phyloP scores from a whole-genome alignment of 2,797 vertebrate genomes.

The Galaxias olidus region DNA sequence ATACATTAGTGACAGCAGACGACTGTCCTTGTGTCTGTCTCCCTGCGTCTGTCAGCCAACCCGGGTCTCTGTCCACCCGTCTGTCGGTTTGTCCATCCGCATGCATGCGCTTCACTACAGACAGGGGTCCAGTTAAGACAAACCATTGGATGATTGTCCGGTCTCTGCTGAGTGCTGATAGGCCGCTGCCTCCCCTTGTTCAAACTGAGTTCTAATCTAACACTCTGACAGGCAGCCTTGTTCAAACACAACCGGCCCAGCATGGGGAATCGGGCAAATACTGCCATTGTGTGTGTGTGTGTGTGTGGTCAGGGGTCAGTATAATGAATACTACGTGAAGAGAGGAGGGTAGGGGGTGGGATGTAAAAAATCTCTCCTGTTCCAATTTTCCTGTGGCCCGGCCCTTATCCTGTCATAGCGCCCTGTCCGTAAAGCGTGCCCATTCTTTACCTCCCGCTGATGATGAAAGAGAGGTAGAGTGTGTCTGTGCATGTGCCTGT shows the following conservation, averaged over 20 bases:
- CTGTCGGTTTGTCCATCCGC: not conserved
- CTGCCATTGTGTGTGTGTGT: slow-evolving; percentile 44
- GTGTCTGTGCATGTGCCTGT: slow-evolving; percentile 9
- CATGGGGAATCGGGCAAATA: slow-evolving; percentile 61
- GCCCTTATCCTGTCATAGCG: slow-evolving; percentile 49
- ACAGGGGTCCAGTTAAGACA: slow-evolving; percentile 34
- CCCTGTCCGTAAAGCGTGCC: slow-evolving; percentile 25
- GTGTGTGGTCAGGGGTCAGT: slow-evolving; percentile 37
- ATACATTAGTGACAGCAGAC: too few species aligned
- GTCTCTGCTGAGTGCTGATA: slow-evolving; percentile 53
- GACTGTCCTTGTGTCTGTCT: not conserved
- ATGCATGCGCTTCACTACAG: slow-evolving; percentile 17
- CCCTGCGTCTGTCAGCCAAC: not conserved
- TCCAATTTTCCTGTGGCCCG: slow-evolving; percentile 32
- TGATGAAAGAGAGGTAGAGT: slow-evolving; percentile 11
- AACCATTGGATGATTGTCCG: slow-evolving; percentile 48
- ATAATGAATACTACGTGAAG: slow-evolving; percentile 42
- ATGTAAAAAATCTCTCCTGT: slow-evolving; percentile 46
- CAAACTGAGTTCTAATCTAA: slow-evolving; percentile 70
- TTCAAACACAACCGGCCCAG: slow-evolving; percentile 66
- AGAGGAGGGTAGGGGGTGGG: slow-evolving; percentile 30
- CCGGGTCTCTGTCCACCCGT: not conserved
- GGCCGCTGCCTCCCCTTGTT: slow-evolving; percentile 60
- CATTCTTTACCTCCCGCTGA: slow-evolving; percentile 28
- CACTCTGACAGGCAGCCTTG: slow-evolving; percentile 63